Base-by-base conservation (phyloP, 2,113 vertebrate species). In the Pionites leucogaster region DNA sequence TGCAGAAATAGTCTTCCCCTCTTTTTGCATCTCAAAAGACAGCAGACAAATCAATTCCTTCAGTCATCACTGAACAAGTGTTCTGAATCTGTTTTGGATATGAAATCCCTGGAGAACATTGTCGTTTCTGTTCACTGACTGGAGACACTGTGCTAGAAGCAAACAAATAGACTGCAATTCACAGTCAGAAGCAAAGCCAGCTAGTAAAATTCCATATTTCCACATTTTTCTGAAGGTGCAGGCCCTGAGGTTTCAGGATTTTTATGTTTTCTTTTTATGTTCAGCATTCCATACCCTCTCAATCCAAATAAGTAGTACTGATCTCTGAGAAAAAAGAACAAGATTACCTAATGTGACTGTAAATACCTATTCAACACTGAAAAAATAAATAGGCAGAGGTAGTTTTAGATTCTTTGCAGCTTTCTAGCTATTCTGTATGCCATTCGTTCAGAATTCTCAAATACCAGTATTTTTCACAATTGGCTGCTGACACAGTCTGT, bases 121-220 rank as follows among this genome's bases (percentile, higher is more conserved):
- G 53, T 49, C 37, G 53, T 93, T 88, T 82, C 92, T 93, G 19
- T 83, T 95, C 91, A 88, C 57, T 92, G 67, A 47, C 71, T 81
- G 59, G 22, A 88, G 76, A 60, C 37, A 65, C 59, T 57, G n/a
- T 77, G 71, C 71, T 90, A 64, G 53, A 94, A 94, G 76, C 49
- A 83, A 92, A 70, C 44, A 82, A 74, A 82, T 13, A 82, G 63
- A 8, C 47, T 80, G 67, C 49, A 90, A 70, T 65, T 91, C 70
- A 80, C 25, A 80, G 79, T 23, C 59, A 88, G 82, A 86, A 71
- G 52, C 20, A 82, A 77, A 93, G 62, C 6, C 39, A 62, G 42
- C 62, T 60, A 62, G 88, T 92, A 93, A 92, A 90, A 90, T 82
- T 88, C 82, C 70, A 80, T 59, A 76, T 7, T 47, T 63, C 33